These are phyloP conservation scores for Corticium candelabrum DNA, from an alignment of 37 sponge, comb jelly and placozoan genomes.

Conservation along the genomic window DNA sequence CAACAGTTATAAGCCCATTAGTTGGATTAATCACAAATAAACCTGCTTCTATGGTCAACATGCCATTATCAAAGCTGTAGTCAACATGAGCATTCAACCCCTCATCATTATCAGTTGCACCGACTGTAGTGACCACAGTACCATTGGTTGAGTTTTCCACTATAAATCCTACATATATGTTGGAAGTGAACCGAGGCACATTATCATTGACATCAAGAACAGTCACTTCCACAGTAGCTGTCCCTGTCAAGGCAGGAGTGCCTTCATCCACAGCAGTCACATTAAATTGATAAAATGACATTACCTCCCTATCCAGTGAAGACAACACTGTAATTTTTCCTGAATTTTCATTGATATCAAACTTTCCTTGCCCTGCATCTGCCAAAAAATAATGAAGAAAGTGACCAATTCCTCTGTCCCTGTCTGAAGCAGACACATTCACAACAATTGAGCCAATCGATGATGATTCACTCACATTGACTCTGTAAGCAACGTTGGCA, in stretches of 20 bases:
- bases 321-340: background rate
- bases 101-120: constrained; percentile 14
- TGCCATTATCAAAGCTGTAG: no score
- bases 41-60: background rate
- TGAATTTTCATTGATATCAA: background rate
- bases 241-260: constrained; percentile 1
- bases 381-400: background rate
- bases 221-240: constrained; percentile 2
- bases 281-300: constrained; percentile 3
- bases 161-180: background rate
- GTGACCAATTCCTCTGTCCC: constrained; percentile 22
- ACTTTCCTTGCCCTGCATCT: background rate
- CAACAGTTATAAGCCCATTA: constrained; percentile 6
- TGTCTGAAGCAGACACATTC: constrained; percentile 36
- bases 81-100: constrained; percentile 2
- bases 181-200: constrained; percentile 1
- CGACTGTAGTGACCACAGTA: background rate
- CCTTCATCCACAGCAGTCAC: constrained; percentile 16
- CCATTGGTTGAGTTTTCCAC: background rate
- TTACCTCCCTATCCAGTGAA: constrained; percentile 12
- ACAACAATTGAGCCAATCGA: constrained; percentile 26
- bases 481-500: background rate
- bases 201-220: constrained; percentile 15
- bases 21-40: background rate
- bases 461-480: background rate